Conservation (phyloP, 1,140 invertebrate genomes). For the Berghia stephanieae region DNA sequence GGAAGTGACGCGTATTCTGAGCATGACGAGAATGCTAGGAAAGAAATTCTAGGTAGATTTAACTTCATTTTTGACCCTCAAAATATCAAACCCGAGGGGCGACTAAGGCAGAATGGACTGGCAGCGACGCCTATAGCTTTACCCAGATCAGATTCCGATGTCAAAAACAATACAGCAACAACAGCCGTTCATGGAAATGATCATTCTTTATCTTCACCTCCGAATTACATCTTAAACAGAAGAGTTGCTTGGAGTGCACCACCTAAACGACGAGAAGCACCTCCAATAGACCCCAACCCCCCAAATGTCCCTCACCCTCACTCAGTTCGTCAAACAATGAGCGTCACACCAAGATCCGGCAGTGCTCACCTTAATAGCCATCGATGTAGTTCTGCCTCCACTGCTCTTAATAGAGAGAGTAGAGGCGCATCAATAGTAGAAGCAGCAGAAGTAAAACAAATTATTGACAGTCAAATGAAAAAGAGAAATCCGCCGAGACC, state of each 20-base stretch:
- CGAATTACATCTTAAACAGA: not conserved
- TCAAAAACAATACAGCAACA: no score
- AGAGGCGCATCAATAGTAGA: no score
- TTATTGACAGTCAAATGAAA: no score
- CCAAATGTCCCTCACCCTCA: not conserved
- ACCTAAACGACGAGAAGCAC: not conserved
- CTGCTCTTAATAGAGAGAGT: no score
- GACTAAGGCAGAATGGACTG: not conserved
- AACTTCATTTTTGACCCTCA: conserved; percentile 11
- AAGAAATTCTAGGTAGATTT: not conserved
- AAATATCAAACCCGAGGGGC: not conserved
- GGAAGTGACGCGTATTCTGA: not conserved
- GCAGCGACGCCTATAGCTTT: not conserved
- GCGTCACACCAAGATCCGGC: not conserved
- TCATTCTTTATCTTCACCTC: not conserved
- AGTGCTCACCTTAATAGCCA: not conserved
- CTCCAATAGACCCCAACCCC: not conserved
- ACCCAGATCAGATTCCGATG: not conserved
- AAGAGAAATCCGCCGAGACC: no score
- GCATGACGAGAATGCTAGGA: not conserved
- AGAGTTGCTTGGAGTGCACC: conserved; percentile 20
- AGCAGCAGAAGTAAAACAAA: not conserved
- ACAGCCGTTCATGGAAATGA: no score
- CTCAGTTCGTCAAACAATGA: not conserved
- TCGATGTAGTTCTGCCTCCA: not conserved